A percentile compares a stretch with the other conserved stretches of the same genome.
Evolutionary conservation across 2,113 vertebrate genomes (phyloP).

Genomic region (Puma concolor): DNA sequence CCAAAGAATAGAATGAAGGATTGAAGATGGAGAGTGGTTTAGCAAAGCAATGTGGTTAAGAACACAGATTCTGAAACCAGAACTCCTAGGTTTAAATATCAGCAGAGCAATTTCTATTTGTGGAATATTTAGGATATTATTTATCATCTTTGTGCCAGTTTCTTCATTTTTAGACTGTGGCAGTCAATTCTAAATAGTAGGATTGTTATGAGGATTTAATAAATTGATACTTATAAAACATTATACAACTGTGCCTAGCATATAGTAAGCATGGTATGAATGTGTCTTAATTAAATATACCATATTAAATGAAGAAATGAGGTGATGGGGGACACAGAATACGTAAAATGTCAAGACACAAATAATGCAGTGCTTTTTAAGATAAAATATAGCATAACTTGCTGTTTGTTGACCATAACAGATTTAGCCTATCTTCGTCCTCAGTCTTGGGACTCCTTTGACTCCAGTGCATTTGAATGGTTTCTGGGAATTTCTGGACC

Average conservation of each 20-base stretch:
- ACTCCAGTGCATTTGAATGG: background rate
- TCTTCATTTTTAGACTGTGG: background rate
- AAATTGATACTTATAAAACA: background rate
- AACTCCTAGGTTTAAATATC: background rate
- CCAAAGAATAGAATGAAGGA: background rate
- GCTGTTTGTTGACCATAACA: background rate
- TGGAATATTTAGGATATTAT: background rate
- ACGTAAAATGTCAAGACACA: background rate
- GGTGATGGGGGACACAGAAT: background rate
- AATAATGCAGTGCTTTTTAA: background rate
- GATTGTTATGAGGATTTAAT: background rate
- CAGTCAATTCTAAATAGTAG: background rate
- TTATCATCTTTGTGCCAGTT: background rate
- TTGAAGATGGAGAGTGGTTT: background rate
- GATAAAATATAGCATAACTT: background rate
- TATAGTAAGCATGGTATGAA: background rate
- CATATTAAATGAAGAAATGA: background rate
- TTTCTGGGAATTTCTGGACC: background rate
- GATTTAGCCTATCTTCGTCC: background rate
- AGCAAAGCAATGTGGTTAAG: background rate
- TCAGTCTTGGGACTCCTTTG: background rate
- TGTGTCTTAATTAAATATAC: background rate
- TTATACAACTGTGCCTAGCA: background rate
- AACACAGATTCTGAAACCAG: background rate
- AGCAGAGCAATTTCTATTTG: background rate